These are phyloP conservation scores for Chrysodeixis includens DNA, from an alignment of 2,888 invertebrate species.

Conservation along the genomic window DNA sequence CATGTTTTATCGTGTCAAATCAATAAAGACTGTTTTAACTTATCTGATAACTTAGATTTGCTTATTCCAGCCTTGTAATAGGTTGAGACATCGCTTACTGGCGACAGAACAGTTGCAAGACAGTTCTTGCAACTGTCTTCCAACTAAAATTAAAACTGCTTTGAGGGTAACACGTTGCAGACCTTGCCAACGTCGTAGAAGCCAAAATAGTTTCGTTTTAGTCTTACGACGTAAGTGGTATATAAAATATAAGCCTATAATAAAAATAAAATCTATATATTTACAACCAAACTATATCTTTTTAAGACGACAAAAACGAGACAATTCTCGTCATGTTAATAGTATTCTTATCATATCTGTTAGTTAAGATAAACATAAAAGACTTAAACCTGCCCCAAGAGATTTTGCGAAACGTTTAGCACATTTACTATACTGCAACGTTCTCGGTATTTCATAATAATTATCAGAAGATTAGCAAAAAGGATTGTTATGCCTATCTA, in stretches of 20 bases:
- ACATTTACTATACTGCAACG: neutral
- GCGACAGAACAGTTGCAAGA: too few species aligned
- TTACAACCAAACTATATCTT: too few species aligned
- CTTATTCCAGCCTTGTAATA: too few species aligned
- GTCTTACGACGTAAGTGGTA: too few species aligned
- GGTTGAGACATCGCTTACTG: too few species aligned
- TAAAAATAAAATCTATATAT: too few species aligned
- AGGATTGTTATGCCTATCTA: neutral
- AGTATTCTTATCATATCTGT: conserved; percentile 3
- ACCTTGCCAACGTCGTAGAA: too few species aligned
- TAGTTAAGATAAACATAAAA: neutral
- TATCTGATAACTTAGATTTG: neutral
- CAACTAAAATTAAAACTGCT: too few species aligned
- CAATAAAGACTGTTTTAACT: neutral
- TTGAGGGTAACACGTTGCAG: too few species aligned
- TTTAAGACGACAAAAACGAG: neutral
- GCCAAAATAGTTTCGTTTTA: too few species aligned
- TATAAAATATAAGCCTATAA: too few species aligned
- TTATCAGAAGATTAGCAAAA: neutral
- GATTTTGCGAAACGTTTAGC: neutral
- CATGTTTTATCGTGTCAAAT: neutral
- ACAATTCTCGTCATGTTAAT: neutral
- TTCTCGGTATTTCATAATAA: neutral
- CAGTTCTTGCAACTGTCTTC: too few species aligned
- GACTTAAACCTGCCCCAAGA: neutral